A percentile compares a stretch with the other conserved stretches of the same genome.
These are phyloP conservation scores for Lateolabrax maculatus DNA, from an alignment of 2,797 vertebrate species.

Conservation along the genomic window DNA sequence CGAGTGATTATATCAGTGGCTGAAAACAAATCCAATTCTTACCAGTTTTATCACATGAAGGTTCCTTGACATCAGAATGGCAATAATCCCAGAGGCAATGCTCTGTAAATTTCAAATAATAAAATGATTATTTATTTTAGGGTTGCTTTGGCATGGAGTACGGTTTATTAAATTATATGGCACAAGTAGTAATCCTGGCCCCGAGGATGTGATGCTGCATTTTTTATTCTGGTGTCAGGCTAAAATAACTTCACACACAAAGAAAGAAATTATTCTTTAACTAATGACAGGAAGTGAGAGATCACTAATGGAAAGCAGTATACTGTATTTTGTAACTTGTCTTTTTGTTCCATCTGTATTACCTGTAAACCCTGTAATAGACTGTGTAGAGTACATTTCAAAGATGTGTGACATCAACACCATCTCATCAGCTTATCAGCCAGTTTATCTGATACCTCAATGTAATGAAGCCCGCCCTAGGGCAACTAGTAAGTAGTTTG, in stretches of 20 bases:
- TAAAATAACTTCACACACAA: background rate
- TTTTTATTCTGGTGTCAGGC: background rate
- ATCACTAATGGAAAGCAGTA: background rate
- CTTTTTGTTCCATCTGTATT: slow-evolving; percentile 4
- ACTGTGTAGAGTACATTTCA: slow-evolving; percentile 6
- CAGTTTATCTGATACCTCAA: slow-evolving; percentile 35
- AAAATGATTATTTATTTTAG: slow-evolving; percentile 45
- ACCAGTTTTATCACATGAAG: slow-evolving; percentile 84
- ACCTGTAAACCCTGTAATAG: slow-evolving; percentile 11
- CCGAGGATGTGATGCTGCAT: slow-evolving; percentile 10
- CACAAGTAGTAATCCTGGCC: slow-evolving; percentile 4
- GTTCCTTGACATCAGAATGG: slow-evolving; percentile 92
- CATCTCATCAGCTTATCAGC: slow-evolving; percentile 36
- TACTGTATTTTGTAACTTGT: slow-evolving; percentile 9
- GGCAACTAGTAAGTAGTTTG: slow-evolving; percentile 50
- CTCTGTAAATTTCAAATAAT: slow-evolving; percentile 85
- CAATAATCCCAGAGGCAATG: slow-evolving; percentile 90
- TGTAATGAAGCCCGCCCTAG: slow-evolving; percentile 50
- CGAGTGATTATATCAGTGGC: background rate
- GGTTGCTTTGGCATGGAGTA: background rate
- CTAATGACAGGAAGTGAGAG: background rate
- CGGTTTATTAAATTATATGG: slow-evolving; percentile 27
- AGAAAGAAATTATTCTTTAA: slow-evolving; percentile 1
- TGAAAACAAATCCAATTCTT: slow-evolving; percentile 65
- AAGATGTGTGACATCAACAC: slow-evolving; percentile 39